Percentiles rank a stretch among this genome's conserved stretches.
Conservation (phyloP, 2,888 invertebrate species). For the Cataglyphis albicans region DNA sequence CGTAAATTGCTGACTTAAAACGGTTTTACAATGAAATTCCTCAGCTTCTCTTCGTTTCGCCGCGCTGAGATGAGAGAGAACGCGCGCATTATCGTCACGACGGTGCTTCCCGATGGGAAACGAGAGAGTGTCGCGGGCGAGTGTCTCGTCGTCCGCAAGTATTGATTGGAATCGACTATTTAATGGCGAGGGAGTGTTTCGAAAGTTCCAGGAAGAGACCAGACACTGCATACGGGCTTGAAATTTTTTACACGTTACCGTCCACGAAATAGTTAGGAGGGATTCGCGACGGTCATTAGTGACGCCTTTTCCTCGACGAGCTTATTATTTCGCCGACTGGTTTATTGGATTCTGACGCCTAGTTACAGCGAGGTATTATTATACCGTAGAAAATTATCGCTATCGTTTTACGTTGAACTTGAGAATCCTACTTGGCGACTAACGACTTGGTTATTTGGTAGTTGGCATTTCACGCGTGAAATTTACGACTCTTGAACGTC, state of each 20-base stretch:
- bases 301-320: background rate
- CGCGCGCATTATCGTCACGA: background rate
- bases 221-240: background rate
- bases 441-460: background rate
- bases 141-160: background rate
- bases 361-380: background rate
- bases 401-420: background rate
- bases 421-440: background rate
- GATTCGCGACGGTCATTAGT: background rate
- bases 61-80: background rate
- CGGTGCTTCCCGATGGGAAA: background rate
- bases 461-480: background rate
- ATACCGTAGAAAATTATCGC: background rate
- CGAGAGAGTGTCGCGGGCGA: constrained; percentile 16
- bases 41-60: background rate
- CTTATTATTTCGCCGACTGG: constrained; percentile 29
- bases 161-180: constrained; percentile 47
- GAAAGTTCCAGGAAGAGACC: constrained; percentile 22
- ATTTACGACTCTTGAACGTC: background rate
- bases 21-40: constrained; percentile 12
- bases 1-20: constrained; percentile 28
- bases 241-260: constrained; percentile 24
- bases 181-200: constrained; percentile 30
- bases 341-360: constrained; percentile 11
- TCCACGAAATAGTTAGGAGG: background rate